Percentiles rank a stretch among this genome's conserved stretches.
Conservation (phyloP, 2,113 vertebrate species). For the Gavialis gangeticus region DNA sequence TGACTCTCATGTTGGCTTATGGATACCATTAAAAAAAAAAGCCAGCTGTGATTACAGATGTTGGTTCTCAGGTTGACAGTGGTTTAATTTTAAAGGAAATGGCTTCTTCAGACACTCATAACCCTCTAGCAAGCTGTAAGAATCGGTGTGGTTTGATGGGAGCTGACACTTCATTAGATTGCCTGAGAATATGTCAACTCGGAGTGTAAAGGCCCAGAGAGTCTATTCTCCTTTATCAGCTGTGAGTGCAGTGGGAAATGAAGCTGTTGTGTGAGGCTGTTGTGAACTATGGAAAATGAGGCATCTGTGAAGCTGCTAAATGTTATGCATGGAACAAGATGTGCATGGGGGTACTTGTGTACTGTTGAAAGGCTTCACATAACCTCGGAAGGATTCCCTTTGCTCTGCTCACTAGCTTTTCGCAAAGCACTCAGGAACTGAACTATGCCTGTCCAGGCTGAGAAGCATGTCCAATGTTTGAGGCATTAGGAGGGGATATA, state of each 20-base stretch:
- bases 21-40: not conserved
- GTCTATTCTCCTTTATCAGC: conserved; percentile 39
- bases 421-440: not conserved
- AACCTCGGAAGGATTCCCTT: not conserved
- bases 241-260: conserved; percentile 37
- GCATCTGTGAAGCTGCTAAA: conserved; percentile 55
- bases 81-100: not conserved
- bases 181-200: conserved; percentile 24
- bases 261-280: conserved; percentile 32
- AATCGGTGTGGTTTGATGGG: not conserved
- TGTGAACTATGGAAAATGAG: not conserved
- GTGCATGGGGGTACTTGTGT: not conserved
- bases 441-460: not conserved
- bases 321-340: conserved; percentile 20
- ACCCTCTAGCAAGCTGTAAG: not conserved
- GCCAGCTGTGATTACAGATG: not conserved
- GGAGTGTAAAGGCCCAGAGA: not conserved
- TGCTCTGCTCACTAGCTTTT: not conserved
- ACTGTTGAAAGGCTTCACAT: not conserved
- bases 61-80: not conserved
- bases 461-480: accelerated
- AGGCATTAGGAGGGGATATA: not conserved
- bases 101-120: not conserved
- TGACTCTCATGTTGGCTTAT: not conserved
- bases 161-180: conserved; percentile 20